These are phyloP conservation scores for Podarcis cretensis DNA, from an alignment of 2,113 vertebrate species.

Conservation along the genomic window DNA sequence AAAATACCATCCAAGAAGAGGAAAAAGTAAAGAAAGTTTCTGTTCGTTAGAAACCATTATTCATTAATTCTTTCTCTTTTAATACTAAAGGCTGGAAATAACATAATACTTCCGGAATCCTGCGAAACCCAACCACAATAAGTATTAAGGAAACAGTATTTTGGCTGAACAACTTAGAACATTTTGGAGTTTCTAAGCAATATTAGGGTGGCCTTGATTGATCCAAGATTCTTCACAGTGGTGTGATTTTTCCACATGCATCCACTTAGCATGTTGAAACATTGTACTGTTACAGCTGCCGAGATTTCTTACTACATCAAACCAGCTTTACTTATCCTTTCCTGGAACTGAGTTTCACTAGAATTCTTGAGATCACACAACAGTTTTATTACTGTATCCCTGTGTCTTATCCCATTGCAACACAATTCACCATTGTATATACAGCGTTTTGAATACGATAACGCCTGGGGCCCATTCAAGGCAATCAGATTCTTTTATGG, in stretches of 20 bases:
- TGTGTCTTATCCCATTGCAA: not conserved
- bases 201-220: not conserved
- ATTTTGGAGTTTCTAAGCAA: slow-evolving; percentile 20
- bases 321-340: slow-evolving; percentile 14
- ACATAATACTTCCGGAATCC: slow-evolving; percentile 1
- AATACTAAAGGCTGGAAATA: slow-evolving; percentile 14
- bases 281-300: not conserved
- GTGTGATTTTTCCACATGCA: slow-evolving; percentile 32
- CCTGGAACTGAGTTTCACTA: slow-evolving; percentile 39
- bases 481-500: slow-evolving; percentile 23
- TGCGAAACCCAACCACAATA: not conserved
- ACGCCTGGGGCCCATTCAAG: slow-evolving; percentile 18
- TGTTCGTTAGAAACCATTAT: slow-evolving; percentile 18
- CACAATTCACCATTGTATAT: not conserved
- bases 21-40: slow-evolving; percentile 3
- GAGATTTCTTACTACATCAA: not conserved
- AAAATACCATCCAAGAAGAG: slow-evolving; percentile 6
- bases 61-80: slow-evolving; percentile 30
- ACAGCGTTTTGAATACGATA: not conserved
- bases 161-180: slow-evolving; percentile 24
- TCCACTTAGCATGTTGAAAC: slow-evolving; percentile 33
- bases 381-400: not conserved
- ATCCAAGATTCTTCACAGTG: slow-evolving; percentile 23
- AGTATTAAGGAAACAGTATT: not conserved
- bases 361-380: slow-evolving; percentile 26